Percentiles rank a stretch among this genome's conserved stretches.
These are phyloP conservation scores for Mesorhabditis sp. DNA, from an alignment of 2,888 invertebrate species.

Conservation along the genomic window DNA sequence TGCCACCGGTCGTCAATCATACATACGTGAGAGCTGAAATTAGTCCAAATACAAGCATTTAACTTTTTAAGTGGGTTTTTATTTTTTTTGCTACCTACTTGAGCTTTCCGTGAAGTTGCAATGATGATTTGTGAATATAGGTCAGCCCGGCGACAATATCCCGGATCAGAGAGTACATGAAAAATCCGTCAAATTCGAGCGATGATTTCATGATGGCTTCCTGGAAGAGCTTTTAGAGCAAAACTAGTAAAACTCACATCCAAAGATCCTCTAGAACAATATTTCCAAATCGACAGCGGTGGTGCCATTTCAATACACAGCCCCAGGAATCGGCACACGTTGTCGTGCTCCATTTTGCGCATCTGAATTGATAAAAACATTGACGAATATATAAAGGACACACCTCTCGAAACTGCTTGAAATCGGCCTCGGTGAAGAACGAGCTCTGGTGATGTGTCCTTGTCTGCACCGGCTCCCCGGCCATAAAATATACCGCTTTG, in stretches of 20 bases:
- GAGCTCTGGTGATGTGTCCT: slow-evolving; percentile 21
- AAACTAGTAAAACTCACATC: slow-evolving; percentile 17
- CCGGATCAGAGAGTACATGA: slow-evolving; percentile 37
- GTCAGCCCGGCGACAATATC: slow-evolving; percentile 27
- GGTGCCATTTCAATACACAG: slow-evolving; percentile 45
- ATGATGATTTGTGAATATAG: background rate
- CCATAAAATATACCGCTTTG: slow-evolving; percentile 23
- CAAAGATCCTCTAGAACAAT: slow-evolving; percentile 39
- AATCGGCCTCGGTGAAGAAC: background rate
- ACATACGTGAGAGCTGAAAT: slow-evolving; percentile 18
- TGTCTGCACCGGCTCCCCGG: slow-evolving; percentile 30
- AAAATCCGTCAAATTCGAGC: slow-evolving; percentile 41
- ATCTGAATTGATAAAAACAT: no score
- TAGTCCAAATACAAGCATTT: no score
- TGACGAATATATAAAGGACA: slow-evolving; percentile 7
- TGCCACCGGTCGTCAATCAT: slow-evolving; percentile 49
- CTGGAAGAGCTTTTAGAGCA: background rate
- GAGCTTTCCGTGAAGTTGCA: background rate
- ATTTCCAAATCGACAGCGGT: slow-evolving; percentile 46
- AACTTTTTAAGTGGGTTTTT: no score
- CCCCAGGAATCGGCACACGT: slow-evolving; percentile 53
- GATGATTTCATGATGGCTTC: slow-evolving; percentile 4
- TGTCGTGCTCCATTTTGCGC: slow-evolving; percentile 49
- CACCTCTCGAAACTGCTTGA: background rate
- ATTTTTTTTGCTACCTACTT: background rate